phyloP scores from a whole-genome alignment of 2,888 invertebrate genomes.

The Lepidocyrtinus sp. region DNA sequence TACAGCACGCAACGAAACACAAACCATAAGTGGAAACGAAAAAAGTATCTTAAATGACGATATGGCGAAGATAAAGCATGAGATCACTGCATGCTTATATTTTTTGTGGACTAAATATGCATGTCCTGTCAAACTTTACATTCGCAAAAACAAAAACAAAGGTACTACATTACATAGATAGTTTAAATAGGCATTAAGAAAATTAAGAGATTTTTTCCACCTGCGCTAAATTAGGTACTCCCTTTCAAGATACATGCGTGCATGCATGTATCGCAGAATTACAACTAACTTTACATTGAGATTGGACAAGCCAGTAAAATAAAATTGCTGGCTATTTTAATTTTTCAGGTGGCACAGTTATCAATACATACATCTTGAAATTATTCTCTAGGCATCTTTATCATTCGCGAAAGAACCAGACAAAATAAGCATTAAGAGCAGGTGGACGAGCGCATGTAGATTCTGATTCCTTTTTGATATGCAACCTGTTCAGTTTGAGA shows the following conservation, averaged over 20 bases:
- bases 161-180: constrained; percentile 17
- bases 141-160: constrained; percentile 35
- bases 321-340: neutral
- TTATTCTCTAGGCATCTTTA: neutral
- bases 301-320: constrained; percentile 12
- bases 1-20: constrained; percentile 11
- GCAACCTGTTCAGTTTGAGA: constrained; percentile 31
- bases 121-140: constrained; percentile 8
- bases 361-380: neutral
- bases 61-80: constrained; percentile 30
- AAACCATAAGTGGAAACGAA: constrained; percentile 6
- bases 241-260: neutral
- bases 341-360: constrained; percentile 6
- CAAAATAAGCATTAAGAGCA: too few relatives aligned
- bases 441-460: too few relatives aligned
- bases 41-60: constrained; percentile 1
- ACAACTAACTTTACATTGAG: neutral
- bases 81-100: constrained; percentile 38
- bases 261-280: neutral
- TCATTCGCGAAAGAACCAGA: neutral
- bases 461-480: constrained; percentile 11
- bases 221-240: neutral
- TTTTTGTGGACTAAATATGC: constrained; percentile 15
- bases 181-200: neutral
- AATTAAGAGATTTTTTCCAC: constrained; percentile 2